Conservation (phyloP, 2,113 vertebrate species). For the Thalassarche chlororhynchos region DNA sequence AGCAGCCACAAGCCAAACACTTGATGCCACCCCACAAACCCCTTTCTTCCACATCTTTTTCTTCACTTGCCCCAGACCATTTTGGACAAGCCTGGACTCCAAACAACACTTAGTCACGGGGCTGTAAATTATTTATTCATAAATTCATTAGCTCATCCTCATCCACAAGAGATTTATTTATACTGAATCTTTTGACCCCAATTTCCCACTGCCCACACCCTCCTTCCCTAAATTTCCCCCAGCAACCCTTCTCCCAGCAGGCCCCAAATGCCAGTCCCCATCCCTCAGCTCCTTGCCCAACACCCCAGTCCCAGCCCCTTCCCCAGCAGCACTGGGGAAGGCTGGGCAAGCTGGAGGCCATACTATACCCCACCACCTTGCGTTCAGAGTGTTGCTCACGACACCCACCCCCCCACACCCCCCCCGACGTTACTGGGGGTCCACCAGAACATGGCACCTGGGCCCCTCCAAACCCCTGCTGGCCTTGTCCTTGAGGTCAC, state of each 20-base stretch:
- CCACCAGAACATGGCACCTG: neutral
- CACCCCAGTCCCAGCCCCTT: neutral
- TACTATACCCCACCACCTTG: neutral
- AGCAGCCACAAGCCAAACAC: neutral
- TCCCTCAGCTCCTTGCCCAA: neutral
- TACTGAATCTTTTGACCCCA: neutral
- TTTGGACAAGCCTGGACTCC: neutral
- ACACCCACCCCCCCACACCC: too few relatives aligned
- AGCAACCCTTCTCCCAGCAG: rapidly evolving
- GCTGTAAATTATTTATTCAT: neutral
- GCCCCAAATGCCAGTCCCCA: rapidly evolving
- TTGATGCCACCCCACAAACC: neutral
- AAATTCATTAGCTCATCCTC: neutral
- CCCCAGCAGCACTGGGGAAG: neutral
- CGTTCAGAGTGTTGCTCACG: neutral
- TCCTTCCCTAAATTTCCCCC: neutral
- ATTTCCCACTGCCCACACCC: neutral
- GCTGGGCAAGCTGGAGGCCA: neutral
- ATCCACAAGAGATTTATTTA: neutral
- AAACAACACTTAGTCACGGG: neutral
- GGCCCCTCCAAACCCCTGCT: neutral
- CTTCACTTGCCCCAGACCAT: neutral
- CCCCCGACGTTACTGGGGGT: rapidly evolving
- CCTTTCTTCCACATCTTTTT: neutral
- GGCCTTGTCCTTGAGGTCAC: rapidly evolving